Evolutionary conservation across 2,888 invertebrate species (phyloP), one percentile per base, ranked within the genome.

Genomic region (Saturnia japonica): DNA sequence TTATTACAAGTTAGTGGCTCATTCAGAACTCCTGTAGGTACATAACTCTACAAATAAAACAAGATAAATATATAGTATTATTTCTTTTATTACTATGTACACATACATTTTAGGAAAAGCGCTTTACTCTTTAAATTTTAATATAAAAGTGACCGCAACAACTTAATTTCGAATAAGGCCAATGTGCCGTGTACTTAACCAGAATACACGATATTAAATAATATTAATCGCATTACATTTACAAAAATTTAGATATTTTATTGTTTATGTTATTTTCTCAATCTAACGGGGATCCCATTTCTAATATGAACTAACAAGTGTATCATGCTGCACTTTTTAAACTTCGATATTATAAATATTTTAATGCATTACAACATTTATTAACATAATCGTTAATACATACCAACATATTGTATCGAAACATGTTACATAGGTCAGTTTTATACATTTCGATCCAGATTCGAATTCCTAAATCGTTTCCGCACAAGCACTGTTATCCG

Each of bases 81-180:
- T 79, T 78, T 80, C 76, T 76, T 87, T 87, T 87, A 86, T 87
- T 84, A 81, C 78, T 89, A 88, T 88, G 84, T 89, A 89, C 87
- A 89, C 82, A 85, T 85, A 85, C 79, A 81, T 87, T 85, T 85
- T 85, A 86, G 78, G 81, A 84, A 80, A 88, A 90, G 86, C 76
- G 80, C 80, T 81, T 81, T 77, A 80, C 74, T 86, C 80, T 87
- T 84, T 88, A 88, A 83, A 85, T 78, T 79, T 79, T 74, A 74
- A 85, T 66, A 51, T 42, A 42, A 66, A 70, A 68, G 40, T 51
- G 66, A 64, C 81, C 81, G 80, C 80, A 82, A 85, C 81, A 86
- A 86, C 82, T 85, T 86, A 83, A 84, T 81, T 83, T 82, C 82
- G 85, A 86, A 80, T 87, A 89, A 89, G 88, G 88, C 88, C 85